Base-by-base conservation (phyloP, 1,140 invertebrate species). In the Drosophila insularis region DNA sequence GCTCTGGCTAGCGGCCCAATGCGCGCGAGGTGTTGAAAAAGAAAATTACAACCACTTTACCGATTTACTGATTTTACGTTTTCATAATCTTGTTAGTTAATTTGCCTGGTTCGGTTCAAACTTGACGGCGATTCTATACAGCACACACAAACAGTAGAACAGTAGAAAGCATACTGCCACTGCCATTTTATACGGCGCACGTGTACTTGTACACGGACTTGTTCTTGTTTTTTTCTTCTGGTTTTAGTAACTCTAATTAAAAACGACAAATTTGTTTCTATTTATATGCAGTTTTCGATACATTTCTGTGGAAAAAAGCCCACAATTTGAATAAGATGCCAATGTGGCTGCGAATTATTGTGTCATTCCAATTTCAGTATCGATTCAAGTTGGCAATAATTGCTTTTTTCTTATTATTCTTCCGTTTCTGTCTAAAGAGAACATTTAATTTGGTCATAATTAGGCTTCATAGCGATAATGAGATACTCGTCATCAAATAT, bases 41-140 rank as follows among this genome's bases (percentile, higher is more conserved):
- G 80, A 89, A 89, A 89, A 89, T 89, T 89, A 89, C 84, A 89
- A 84, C 85, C 84, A 89, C 84, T 89, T 89, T 89, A 84, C 80
- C 84, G 84, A 89, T 89, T 89, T 89, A 89, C 84, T 89, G 84
- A 89, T 89, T 89, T 89, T 89, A 89, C 84, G 85, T 89, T 89
- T 89, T 89, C 84, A 89, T 89, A 89, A 89, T 89, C 84, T 89
- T 89, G 84, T 89, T 89, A 89, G 85, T 89, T 89, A 89, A 89
- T 84, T 89, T 89, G 80, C 77, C 64, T 84, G 82, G 68, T 79
- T 89, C 69, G 74, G 72, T 46, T 19, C 55, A 58, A 68, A 72
- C 61, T 74, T 73, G 40, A 55, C 72, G 62, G 62, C 76, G 68
- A 61, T 70, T 80, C 59, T 64, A 58, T 66, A 76, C 74, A 76